Evolutionary conservation across 2,888 invertebrate species (phyloP), one percentile per base, ranked within the genome.

Genomic region (Sericinus montela): DNA sequence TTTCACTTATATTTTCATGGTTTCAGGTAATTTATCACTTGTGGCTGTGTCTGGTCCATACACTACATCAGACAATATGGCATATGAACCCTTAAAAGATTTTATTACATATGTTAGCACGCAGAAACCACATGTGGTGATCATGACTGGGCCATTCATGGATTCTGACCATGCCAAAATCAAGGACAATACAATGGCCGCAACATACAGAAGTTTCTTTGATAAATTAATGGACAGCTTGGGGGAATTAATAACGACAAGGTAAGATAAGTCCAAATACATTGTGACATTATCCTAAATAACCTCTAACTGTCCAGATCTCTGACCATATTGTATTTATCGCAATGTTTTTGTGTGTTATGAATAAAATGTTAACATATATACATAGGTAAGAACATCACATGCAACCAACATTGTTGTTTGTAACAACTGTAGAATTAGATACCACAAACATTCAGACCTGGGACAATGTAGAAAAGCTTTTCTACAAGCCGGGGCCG

Each of bases 121-220:
- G 10, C 89, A 93, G 55, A 90, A 91, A 59, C 98, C 98, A 0
- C 93, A 98, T 72, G 82, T 97, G 14, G 90, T 95, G 32, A 91
- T 98, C 54, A 82, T 98, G 63, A 91, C 94, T 9, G 98, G 98
- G 0, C 97, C 98, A 0, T 95, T 97, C 72, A 73, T 97, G 45
- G 96, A 97, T 66, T 85, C 89, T 8, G 91, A 91, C 15, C 94
- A 95, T 73, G 78, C 90, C 10, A 84, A 91, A 49, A 85, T 94
- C n/a, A 86, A 81, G 34, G 91, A 92, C 50, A 90, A 91, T 51
- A 75, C 84, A 0, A 82, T 94, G 60, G 91, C 91, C 0, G 92
- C 93, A 60, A 91, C 94, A 0, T 96, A 91, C 73, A 93, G 94
- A 46, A 90, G 92, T 1, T 91, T 94, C 62, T 97, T 97, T 71